Conservation (phyloP, 1,140 invertebrate species). For the Neodiprion fabricii region DNA sequence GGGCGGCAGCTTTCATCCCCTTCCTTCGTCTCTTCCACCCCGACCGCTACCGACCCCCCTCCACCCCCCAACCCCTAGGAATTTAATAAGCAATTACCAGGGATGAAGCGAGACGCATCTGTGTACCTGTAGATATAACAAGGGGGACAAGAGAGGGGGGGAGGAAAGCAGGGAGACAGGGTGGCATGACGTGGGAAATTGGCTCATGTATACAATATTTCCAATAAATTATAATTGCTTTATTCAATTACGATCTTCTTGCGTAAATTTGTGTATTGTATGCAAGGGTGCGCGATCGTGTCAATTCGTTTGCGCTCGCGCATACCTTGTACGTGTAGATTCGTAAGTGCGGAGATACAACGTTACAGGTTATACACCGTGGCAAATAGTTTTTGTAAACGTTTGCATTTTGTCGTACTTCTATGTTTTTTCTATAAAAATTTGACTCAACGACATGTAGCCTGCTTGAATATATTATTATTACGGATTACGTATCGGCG, state of each 20-base stretch:
- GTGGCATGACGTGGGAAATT: background rate
- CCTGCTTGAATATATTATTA: too few species aligned
- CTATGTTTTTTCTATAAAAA: too few species aligned
- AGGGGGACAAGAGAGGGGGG: conserved; percentile 12
- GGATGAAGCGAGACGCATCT: conserved; percentile 52
- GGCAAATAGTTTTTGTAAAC: too few species aligned
- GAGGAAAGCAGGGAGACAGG: conserved; percentile 13
- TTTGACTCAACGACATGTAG: too few species aligned
- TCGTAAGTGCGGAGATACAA: too few species aligned
- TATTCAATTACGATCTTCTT: conserved; percentile 32
- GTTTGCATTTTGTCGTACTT: too few species aligned
- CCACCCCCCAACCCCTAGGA: conserved; percentile 33
- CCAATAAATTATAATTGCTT: conserved; percentile 44
- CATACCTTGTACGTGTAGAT: too few species aligned
- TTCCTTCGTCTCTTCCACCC: background rate
- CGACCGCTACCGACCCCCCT: conserved; percentile 24
- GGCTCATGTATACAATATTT: conserved; percentile 43
- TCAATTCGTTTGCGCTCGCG: too few species aligned
- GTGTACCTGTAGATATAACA: conserved; percentile 27
- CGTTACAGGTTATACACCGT: too few species aligned
- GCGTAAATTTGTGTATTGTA: background rate
- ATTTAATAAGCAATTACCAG: conserved; percentile 56
- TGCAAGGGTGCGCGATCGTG: too few species aligned
- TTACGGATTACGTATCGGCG: too few species aligned
- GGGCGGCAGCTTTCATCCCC: background rate